These are phyloP conservation scores for Ichneumon xanthorius DNA, from an alignment of 2,888 invertebrate genomes.

Conservation along the genomic window DNA sequence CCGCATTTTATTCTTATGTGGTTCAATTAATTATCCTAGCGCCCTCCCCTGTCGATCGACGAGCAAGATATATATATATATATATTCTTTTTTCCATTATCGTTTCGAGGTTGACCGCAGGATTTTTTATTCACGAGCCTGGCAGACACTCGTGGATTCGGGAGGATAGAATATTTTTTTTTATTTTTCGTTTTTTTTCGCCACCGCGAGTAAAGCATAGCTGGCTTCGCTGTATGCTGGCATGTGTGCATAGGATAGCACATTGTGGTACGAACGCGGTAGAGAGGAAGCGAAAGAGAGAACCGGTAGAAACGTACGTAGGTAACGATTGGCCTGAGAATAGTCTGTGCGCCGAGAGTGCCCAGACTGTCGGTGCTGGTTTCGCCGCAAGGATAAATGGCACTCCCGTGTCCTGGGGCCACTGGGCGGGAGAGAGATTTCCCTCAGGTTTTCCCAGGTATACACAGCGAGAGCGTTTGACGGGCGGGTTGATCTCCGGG, in stretches of 20 bases:
- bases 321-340: conserved; percentile 76
- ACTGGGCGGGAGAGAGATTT: conserved; percentile 79
- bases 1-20: conserved; percentile 34
- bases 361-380: conserved; percentile 56
- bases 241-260: conserved; percentile 40
- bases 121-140: conserved; percentile 39
- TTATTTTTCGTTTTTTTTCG: background rate
- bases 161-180: conserved; percentile 52
- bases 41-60: conserved; percentile 7
- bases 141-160: conserved; percentile 21
- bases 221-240: conserved; percentile 34
- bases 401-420: conserved; percentile 77
- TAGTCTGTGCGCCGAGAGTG: conserved; percentile 70
- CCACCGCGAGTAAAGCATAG: conserved; percentile 54
- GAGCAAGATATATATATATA: background rate
- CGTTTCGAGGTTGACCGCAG: conserved; percentile 18
- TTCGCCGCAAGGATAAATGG: conserved; percentile 80
- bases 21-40: conserved; percentile 57
- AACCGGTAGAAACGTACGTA: conserved; percentile 42
- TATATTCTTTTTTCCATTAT: conserved; percentile 4
- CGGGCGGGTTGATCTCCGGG: conserved; percentile 71
- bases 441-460: conserved; percentile 82
- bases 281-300: conserved; percentile 9
- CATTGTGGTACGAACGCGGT: background rate
- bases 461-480: conserved; percentile 76